Evolutionary conservation across 1,140 invertebrate species (phyloP).

Genomic region (Heliconius melpomene): DNA sequence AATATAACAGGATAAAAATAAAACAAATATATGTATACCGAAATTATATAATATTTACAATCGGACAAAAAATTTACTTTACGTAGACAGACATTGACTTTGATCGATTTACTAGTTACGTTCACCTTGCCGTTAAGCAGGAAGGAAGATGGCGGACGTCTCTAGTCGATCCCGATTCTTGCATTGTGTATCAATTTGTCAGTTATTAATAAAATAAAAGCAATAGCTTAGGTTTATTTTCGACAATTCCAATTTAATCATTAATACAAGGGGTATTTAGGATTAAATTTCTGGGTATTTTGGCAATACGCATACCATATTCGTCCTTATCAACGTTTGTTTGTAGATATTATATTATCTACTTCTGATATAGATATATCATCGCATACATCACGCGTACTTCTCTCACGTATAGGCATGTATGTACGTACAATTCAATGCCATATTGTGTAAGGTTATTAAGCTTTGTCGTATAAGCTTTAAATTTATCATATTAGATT

Average conservation of each 20-base stretch:
- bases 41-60: not conserved
- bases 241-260: constrained; percentile 5
- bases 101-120: not conserved
- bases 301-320: constrained; percentile 49
- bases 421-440: constrained; percentile 33
- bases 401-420: constrained; percentile 19
- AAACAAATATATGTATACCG: not conserved
- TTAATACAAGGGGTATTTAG: not conserved
- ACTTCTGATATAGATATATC: constrained; percentile 58
- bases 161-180: not conserved
- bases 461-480: constrained; percentile 37
- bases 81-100: constrained; percentile 3
- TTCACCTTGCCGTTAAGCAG: not conserved
- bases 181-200: not conserved
- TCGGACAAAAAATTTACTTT: not conserved
- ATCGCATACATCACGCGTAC: constrained; percentile 27
- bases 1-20: not conserved
- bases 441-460: constrained; percentile 40
- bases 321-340: constrained; percentile 58
- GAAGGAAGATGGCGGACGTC: not conserved
- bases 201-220: not conserved
- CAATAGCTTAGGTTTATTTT: not conserved
- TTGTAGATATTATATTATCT: constrained; percentile 63
- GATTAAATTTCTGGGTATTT: constrained; percentile 38
- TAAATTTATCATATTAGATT: constrained; percentile 34